These are phyloP conservation scores for Thyatira batis DNA, from an alignment of 2,888 invertebrate genomes.

Conservation along the genomic window DNA sequence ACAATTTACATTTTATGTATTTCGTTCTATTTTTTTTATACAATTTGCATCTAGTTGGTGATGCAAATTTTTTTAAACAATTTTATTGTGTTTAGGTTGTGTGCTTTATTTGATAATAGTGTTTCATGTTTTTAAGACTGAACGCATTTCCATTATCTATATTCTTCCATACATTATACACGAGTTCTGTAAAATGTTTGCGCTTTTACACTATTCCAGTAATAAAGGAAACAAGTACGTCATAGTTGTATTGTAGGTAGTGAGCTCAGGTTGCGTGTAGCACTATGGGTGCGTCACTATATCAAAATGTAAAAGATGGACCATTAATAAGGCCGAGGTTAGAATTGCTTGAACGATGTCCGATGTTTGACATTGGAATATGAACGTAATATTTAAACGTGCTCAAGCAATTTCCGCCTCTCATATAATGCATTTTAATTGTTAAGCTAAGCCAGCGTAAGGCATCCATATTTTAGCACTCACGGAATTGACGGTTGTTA, in stretches of 20 bases:
- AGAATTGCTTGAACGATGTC: conserved; percentile 47
- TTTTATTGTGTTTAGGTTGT: background rate
- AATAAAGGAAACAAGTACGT: conserved; percentile 7
- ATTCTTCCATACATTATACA: conserved; percentile 39
- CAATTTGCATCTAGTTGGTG: background rate
- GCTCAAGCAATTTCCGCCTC: conserved; percentile 55
- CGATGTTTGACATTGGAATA: conserved; percentile 9
- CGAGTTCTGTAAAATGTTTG: conserved; percentile 18
- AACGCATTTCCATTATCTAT: conserved; percentile 39
- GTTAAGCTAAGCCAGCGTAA: conserved; percentile 50
- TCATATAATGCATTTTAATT: conserved; percentile 54
- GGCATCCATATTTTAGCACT: conserved; percentile 69
- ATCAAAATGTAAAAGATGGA: conserved; percentile 80
- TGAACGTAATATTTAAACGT: conserved; percentile 17
- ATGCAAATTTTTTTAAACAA: background rate
- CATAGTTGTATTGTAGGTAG: conserved; percentile 28
- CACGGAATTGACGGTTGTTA: conserved; percentile 76
- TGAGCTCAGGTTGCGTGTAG: conserved; percentile 66
- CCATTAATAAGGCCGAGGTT: conserved; percentile 59
- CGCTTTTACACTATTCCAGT: conserved; percentile 30
- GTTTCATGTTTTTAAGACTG: conserved; percentile 42
- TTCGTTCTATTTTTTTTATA: background rate
- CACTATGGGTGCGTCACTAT: conserved; percentile 66
- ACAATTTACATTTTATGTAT: background rate
- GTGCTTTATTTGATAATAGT: conserved; percentile 2